These are phyloP conservation scores for Prolemur simus DNA, from an alignment of 2,113 vertebrate species.

Conservation along the genomic window DNA sequence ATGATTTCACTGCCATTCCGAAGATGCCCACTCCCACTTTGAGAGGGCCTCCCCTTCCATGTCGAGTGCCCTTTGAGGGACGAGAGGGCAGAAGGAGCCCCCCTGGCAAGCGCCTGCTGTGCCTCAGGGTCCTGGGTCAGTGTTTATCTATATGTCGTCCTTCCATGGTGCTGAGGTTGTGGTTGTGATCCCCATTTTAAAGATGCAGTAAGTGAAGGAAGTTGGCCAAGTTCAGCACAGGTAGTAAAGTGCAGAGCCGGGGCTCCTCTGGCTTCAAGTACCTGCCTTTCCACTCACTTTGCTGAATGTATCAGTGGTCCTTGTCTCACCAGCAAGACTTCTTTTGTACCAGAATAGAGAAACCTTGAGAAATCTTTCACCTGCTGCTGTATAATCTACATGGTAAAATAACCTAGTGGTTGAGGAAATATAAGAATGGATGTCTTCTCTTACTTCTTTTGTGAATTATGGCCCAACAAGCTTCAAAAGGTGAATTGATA, in stretches of 20 bases:
- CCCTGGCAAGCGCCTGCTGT: neutral
- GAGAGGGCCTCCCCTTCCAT: neutral
- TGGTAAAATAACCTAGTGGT: slow-evolving; percentile 3
- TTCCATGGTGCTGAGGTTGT: neutral
- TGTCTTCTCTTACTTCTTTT: neutral
- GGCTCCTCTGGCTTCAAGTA: neutral
- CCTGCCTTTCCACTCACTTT: neutral
- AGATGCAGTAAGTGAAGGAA: neutral
- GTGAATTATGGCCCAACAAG: neutral
- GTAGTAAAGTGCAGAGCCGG: too few relatives aligned
- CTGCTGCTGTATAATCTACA: neutral
- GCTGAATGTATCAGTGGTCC: neutral
- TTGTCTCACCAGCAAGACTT: neutral
- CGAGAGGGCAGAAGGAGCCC: neutral
- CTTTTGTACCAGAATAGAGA: neutral
- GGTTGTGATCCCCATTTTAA: neutral
- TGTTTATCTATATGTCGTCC: neutral
- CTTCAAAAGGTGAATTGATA: neutral
- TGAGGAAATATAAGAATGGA: neutral
- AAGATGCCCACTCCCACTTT: neutral
- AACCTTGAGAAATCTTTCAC: neutral
- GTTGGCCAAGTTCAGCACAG: neutral
- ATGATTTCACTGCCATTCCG: neutral
- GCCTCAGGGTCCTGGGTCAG: neutral
- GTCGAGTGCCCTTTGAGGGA: neutral